These are phyloP conservation scores for Climacteris rufus DNA, from an alignment of 2,113 vertebrate genomes.

Conservation along the genomic window DNA sequence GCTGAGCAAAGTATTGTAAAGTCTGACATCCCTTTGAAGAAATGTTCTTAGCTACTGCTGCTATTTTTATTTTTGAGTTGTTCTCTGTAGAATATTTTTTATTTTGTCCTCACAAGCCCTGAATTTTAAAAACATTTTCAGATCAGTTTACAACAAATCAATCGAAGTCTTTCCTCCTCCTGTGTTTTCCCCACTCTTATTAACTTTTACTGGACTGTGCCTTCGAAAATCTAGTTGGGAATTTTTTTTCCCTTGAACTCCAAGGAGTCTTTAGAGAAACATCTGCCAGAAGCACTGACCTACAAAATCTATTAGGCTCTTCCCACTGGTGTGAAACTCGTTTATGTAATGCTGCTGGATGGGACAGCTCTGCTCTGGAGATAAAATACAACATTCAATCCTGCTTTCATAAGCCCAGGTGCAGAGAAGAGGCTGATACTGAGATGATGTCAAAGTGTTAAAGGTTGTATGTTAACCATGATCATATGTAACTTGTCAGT, in stretches of 20 bases:
- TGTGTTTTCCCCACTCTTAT: neutral
- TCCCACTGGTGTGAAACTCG: neutral
- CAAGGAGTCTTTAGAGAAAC: slow-evolving; percentile 19
- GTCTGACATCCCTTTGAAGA: slow-evolving; percentile 63
- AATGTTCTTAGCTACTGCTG: slow-evolving; percentile 2
- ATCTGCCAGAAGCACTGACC: slow-evolving; percentile 22
- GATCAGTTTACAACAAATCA: slow-evolving; percentile 13
- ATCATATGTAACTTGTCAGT: neutral
- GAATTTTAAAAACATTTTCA: slow-evolving; percentile 11
- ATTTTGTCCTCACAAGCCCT: neutral
- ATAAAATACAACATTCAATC: neutral
- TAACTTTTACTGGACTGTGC: neutral
- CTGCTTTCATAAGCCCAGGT: neutral
- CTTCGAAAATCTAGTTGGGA: neutral
- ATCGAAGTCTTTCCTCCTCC: neutral
- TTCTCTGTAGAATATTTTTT: neutral
- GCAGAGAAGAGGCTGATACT: neutral
- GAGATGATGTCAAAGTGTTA: neutral
- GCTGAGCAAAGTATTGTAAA: neutral
- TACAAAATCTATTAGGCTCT: slow-evolving; percentile 47
- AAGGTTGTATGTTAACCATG: neutral
- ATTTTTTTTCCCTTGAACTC: neutral
- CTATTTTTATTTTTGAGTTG: slow-evolving; percentile 60
- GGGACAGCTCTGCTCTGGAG: neutral
- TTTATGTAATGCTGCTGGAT: neutral